These are phyloP conservation scores for Hoplodrina blanda DNA, from an alignment of 2,888 invertebrate genomes.

Conservation along the genomic window DNA sequence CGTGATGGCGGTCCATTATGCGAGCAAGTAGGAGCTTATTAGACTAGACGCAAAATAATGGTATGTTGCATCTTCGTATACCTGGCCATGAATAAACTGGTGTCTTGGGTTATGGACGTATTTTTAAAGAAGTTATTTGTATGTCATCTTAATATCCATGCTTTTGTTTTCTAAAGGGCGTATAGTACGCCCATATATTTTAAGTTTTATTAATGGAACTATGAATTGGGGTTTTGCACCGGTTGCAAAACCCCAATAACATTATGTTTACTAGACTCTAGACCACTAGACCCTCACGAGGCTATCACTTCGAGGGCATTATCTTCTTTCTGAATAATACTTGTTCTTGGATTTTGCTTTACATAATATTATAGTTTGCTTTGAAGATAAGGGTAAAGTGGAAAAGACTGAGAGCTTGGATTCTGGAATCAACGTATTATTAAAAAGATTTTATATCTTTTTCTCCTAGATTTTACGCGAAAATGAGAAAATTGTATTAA, in stretches of 20 bases:
- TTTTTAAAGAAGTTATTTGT: constrained; percentile 5
- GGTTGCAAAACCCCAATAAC: background rate
- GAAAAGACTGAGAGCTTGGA: background rate
- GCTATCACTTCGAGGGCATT: background rate
- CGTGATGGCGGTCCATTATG: constrained; percentile 35
- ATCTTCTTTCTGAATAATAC: background rate
- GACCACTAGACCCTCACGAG: background rate
- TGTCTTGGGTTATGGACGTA: background rate
- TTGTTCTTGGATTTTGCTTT: constrained; percentile 9
- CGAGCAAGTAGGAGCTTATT: constrained; percentile 39
- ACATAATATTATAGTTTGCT: constrained; percentile 1
- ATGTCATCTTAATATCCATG: background rate
- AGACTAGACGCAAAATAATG: constrained; percentile 40
- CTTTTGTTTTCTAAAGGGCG: no score
- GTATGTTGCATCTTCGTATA: constrained; percentile 19
- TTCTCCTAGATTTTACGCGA: background rate
- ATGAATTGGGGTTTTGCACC: no score
- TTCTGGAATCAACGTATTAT: background rate
- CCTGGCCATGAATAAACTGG: constrained; percentile 4
- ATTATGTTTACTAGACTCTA: no score
- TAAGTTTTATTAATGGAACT: no score
- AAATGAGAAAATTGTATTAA: constrained; percentile 19
- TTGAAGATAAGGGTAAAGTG: constrained; percentile 10
- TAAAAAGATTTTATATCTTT: constrained; percentile 8
- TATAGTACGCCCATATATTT: no score